Conservation (phyloP, 2,113 vertebrate genomes). For the Amazona vittata region DNA sequence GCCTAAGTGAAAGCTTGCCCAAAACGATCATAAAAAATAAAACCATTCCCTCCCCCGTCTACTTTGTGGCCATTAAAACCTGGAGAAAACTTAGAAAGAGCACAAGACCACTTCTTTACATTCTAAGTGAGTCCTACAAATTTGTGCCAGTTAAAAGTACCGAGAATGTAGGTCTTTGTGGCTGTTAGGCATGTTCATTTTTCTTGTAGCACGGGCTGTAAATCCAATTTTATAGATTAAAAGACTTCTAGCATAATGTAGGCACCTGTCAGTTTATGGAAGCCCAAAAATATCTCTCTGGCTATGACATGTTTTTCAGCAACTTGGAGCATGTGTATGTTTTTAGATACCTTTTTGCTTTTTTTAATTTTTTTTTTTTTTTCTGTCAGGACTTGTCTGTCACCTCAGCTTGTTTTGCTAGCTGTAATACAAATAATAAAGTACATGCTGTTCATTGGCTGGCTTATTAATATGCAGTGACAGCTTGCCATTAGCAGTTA, state of each 20-base stretch:
- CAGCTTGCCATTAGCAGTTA: conserved; percentile 3
- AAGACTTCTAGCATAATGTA: conserved; percentile 5
- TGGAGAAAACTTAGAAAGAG: not conserved
- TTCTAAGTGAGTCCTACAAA: not conserved
- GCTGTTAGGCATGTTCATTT: not conserved
- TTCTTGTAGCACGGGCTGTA: not conserved
- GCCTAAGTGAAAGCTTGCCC: not conserved
- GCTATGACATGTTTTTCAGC: conserved; percentile 34
- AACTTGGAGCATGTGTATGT: not conserved
- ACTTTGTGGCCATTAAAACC: not conserved
- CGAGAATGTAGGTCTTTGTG: conserved; percentile 8
- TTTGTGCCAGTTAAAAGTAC: not conserved
- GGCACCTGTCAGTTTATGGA: conserved; percentile 46
- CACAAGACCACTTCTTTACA: not conserved
- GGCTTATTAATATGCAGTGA: not conserved
- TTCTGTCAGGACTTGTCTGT: not conserved
- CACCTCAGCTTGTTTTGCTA: conserved; percentile 36
- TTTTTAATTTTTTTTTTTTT: not conserved
- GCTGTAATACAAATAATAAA: not conserved
- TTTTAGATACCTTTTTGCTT: conserved; percentile 2
- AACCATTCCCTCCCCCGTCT: not conserved
- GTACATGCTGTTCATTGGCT: not conserved
- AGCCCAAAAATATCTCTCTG: conserved; percentile 43
- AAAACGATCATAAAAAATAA: not conserved
- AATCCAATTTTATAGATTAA: conserved; percentile 37